These are phyloP conservation scores for Herpetotheres cachinnans DNA, from an alignment of 2,113 vertebrate genomes.

Conservation along the genomic window DNA sequence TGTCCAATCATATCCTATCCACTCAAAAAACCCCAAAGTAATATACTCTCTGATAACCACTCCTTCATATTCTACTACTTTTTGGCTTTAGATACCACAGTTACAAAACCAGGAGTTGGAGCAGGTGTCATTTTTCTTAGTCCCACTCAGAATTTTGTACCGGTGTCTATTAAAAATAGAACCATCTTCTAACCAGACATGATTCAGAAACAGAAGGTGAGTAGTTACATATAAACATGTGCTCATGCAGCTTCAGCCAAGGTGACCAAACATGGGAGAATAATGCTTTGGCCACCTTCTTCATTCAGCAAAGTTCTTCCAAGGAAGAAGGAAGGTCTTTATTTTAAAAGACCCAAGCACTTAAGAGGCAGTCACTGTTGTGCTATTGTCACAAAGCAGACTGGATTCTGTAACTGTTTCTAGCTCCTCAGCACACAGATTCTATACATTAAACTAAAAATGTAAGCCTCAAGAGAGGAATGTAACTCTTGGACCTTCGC, in stretches of 20 bases:
- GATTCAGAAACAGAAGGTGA: background rate
- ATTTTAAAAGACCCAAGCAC: background rate
- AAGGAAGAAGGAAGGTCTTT: background rate
- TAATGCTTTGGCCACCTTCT: background rate
- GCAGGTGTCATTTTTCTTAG: background rate
- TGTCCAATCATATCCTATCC: background rate
- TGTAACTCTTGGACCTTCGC: slow-evolving; percentile 25
- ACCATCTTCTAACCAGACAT: background rate
- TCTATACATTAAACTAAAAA: background rate
- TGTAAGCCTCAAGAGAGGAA: background rate
- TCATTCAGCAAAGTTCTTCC: background rate
- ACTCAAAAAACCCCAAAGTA: background rate
- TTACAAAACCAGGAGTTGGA: background rate
- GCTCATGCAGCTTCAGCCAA: background rate
- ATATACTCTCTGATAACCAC: background rate
- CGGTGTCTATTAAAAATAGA: background rate
- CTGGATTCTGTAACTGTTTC: slow-evolving; percentile 32
- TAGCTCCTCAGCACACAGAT: background rate
- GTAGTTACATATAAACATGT: background rate
- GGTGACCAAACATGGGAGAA: background rate
- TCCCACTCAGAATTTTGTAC: background rate
- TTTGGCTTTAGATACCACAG: background rate
- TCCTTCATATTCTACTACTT: background rate
- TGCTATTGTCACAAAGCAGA: background rate
- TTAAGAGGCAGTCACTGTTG: background rate